Base-by-base conservation (phyloP, 53 echinoderm and acorn worm genomes). In the Crossaster papposus region DNA sequence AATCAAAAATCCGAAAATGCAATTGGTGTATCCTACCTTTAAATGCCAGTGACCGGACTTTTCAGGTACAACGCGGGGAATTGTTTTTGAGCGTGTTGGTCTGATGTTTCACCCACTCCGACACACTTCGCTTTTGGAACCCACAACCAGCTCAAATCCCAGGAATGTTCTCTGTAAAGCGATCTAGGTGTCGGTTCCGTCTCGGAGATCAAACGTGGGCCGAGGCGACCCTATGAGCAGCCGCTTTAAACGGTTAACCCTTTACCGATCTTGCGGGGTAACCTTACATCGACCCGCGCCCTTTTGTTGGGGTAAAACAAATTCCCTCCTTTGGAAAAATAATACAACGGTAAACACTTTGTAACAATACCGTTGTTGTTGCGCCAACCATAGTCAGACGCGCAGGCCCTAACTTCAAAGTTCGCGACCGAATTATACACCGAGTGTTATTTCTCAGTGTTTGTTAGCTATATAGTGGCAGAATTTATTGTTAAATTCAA, bases 321-420 rank as follows among this genome's bases (percentile, higher is more conserved):
- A 70, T 84, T 71, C 18, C 72, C 84, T n/a, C 50, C 4, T 24
- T 51, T 2, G 38, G 78, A 24, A 72, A 84, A 38, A 53, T 51
- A 68, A 83, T 26, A 83, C 70, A 68, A 31, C 32, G 30, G 29
- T 30, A 71, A 84, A 70, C 70, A 71, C 15, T 4, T 37, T 4
- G 53, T 52, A 84, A 51, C 53, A 84, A 23, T 44, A 12, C 68
- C 14, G 18, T 64, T 82, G 82, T 82, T 82, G 82, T 82, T 63
- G 51, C n/a, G 32, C 14, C 64, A 33, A 51, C 30, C 37, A 53
- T 30, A 53, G 26, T 23, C 24, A 64, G 24, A 70, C 11, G 63
- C 20, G n/a, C 38, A 65, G 72, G 10, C 50, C 53, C 38, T 22
- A 14, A 36, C 37, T 36, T 72, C 50, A 29, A 32, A 37, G 37